Conservation (phyloP, 2,113 vertebrate species). For the Varanus salvator region DNA sequence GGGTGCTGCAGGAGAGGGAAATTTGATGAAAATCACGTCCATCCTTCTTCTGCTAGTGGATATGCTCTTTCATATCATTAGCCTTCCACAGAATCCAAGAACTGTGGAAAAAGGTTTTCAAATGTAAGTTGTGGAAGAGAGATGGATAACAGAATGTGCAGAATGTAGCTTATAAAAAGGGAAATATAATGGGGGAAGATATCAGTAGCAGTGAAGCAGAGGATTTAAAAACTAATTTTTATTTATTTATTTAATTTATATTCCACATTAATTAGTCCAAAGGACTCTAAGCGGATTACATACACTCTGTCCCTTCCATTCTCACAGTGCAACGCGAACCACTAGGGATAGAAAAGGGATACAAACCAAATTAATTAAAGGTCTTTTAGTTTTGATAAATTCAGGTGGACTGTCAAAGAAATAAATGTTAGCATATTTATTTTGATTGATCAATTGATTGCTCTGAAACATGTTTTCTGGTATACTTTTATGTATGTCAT, state of each 20-base stretch:
- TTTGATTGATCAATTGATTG: conserved; percentile 9
- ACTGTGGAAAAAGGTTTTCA: background rate
- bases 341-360: background rate
- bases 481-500: conserved; percentile 39
- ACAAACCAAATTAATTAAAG: background rate
- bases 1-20: background rate
- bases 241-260: too few relatives aligned
- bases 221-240: background rate
- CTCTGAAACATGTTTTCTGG: conserved; percentile 40
- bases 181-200: background rate
- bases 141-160: background rate
- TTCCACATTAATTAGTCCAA: too few relatives aligned
- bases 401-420: conserved; percentile 20
- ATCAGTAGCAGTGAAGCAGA: background rate
- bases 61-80: background rate
- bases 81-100: background rate
- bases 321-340: background rate
- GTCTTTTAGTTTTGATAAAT: conserved; percentile 16
- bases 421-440: conserved; percentile 17
- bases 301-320: background rate
- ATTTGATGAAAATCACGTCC: background rate
- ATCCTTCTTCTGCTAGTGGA: background rate
- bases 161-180: background rate
- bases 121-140: background rate
- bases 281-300: too few relatives aligned